Percentiles rank a stretch among this genome's conserved stretches.
phyloP scores from a whole-genome alignment of 2,113 vertebrate species.

The Ceuthmochares aereus region DNA sequence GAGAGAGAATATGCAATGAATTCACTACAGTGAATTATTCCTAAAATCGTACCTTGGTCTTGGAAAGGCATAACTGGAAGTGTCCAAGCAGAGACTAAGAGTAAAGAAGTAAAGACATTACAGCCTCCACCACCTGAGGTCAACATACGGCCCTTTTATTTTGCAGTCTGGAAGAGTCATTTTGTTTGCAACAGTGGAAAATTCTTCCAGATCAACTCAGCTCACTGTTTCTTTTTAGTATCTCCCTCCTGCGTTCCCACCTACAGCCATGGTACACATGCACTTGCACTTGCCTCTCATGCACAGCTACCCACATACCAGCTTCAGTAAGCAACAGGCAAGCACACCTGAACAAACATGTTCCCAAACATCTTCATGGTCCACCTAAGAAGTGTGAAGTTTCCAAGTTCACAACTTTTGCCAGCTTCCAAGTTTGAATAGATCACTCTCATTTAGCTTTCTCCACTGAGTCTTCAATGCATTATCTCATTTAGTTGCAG shows the following conservation, averaged over 20 bases:
- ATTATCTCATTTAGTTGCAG: neutral
- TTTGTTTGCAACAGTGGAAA: fast-evolving
- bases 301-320: neutral
- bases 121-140: neutral
- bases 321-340: neutral
- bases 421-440: neutral
- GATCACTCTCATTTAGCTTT: neutral
- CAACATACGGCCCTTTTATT: neutral
- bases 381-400: fast-evolving
- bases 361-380: neutral
- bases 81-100: neutral
- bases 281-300: neutral
- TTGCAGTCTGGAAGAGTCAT: neutral
- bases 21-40: neutral
- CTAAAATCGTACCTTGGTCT: neutral
- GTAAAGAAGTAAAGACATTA: fast-evolving
- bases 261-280: neutral
- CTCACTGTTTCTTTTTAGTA: neutral
- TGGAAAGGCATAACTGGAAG: neutral
- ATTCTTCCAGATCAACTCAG: neutral
- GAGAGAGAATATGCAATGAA: neutral
- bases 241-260: neutral
- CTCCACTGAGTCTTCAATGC: neutral
- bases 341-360: neutral
- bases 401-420: neutral